Percentiles rank a stretch among this genome's conserved stretches.
Conservation (phyloP, 2,888 invertebrate species). For the Epistrophella euchroma region DNA sequence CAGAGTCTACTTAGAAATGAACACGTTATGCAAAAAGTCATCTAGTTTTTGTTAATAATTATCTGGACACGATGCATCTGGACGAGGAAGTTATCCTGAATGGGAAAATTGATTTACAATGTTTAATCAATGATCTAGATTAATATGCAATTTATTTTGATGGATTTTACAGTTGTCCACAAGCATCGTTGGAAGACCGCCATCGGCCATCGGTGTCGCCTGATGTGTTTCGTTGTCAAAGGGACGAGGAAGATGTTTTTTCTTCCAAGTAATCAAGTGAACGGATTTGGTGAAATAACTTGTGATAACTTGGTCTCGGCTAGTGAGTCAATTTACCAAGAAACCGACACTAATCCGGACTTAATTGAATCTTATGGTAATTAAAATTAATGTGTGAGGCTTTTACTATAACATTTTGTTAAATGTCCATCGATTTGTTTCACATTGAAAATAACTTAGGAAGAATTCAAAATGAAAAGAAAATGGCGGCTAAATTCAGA, state of each 20-base stretch:
- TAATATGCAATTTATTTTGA: slow-evolving; percentile 35
- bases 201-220: too few species aligned
- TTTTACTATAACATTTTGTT: slow-evolving; percentile 20
- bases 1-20: neutral
- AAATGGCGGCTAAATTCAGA: neutral
- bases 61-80: slow-evolving; percentile 5
- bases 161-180: slow-evolving; percentile 34
- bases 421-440: slow-evolving; percentile 24
- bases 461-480: neutral
- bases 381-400: slow-evolving; percentile 21
- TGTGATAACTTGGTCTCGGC: slow-evolving; percentile 9
- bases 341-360: slow-evolving; percentile 27
- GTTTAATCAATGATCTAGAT: slow-evolving; percentile 23
- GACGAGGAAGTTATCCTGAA: slow-evolving; percentile 48
- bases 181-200: neutral
- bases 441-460: slow-evolving; percentile 16
- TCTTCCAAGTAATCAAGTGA: neutral
- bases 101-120: slow-evolving; percentile 49
- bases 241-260: neutral
- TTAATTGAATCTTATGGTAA: slow-evolving; percentile 31
- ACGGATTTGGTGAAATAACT: slow-evolving; percentile 14
- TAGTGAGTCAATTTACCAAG: slow-evolving; percentile 1
- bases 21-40: neutral
- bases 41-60: slow-evolving; percentile 16
- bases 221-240: too few species aligned